Base-by-base conservation (phyloP, 2,113 vertebrate species). In the Equus przewalskii region DNA sequence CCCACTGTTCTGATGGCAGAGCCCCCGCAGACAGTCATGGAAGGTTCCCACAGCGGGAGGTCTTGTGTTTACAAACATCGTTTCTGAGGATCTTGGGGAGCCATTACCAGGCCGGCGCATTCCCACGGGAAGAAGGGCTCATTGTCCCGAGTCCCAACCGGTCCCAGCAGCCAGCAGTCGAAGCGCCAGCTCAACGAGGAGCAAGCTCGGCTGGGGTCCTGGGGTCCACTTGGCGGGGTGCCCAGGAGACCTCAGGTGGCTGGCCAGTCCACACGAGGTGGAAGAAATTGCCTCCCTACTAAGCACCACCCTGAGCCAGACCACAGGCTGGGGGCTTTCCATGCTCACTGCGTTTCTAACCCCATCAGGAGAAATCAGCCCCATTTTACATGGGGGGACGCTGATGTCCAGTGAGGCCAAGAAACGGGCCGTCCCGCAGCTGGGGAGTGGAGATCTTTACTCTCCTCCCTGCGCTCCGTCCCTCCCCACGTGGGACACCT, bases 381-480 rank as follows among this genome's bases (percentile, higher is more conserved):
- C 60, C 56, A 1, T 41, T 22, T 44, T n/a, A n/a, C 49, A 1
- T 0, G 4, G 0, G 6, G 12, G 16, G 13, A 75, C 18, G 16
- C 79, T 33, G 6, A 21, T 0, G 3, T 3, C 60, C 41, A 15
- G 15, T 6, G 1, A 56, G 49, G 78, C 60, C 76, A 7, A 49
- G 69, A 18, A 15, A 15, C 13, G 0, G 0, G 46, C 46, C 14
- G 0, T 8, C 33, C 75, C 16, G 7, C 6, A 7, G 60, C 36
- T 24, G 49, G 67, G 0, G 76, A 51, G 24, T 15, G 84, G 33
- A 81, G 83, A 18, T 11, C 28, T 7, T 10, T 91, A 54, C 62
- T 56, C 4, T 30, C 3, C 7, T 36, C 22, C n/a, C 26, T 1
- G 1, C 3, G 3, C 26, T 44, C 73, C 44, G 10, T 6, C 14